phyloP scores from a whole-genome alignment of 1,140 invertebrate species.

The Anagrus nilaparvatae region DNA sequence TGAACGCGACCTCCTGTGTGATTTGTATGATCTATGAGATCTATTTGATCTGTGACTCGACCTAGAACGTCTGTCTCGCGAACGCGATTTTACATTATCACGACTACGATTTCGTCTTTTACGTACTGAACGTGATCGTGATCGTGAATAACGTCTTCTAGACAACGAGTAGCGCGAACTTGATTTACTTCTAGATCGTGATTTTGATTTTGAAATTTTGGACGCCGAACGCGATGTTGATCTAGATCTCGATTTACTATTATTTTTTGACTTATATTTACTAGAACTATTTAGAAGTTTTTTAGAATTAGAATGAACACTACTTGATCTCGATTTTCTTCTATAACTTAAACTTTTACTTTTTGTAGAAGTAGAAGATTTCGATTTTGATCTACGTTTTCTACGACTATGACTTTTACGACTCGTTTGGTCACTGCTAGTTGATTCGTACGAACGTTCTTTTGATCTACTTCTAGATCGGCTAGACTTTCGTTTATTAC shows the following conservation, averaged over 20 bases:
- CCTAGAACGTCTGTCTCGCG: constrained; percentile 21
- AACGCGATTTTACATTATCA: constrained; percentile 26
- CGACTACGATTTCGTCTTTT: constrained; percentile 22
- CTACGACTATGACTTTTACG: constrained; percentile 15
- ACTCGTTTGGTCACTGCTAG: no score
- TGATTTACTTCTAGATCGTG: constrained; percentile 26
- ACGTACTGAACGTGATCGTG: constrained; percentile 20
- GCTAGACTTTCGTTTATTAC: constrained; percentile 25
- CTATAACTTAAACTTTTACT: neutral
- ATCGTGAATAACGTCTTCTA: constrained; percentile 23
- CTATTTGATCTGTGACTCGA: constrained; percentile 10
- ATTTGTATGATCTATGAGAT: constrained; percentile 8
- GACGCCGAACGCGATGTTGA: constrained; percentile 20
- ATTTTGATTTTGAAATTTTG: constrained; percentile 16
- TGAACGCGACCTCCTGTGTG: constrained; percentile 20
- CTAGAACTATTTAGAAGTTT: no score
- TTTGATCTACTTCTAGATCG: constrained; percentile 28
- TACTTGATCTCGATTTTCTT: neutral
- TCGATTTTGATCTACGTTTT: constrained; percentile 22
- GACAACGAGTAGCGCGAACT: constrained; percentile 30
- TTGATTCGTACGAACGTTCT: constrained; percentile 27
- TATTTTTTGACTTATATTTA: neutral
- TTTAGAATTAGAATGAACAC: neutral
- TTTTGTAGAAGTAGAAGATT: no score
- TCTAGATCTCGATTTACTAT: constrained; percentile 23